Evolutionary conservation across 2,888 invertebrate species (phyloP).

Genomic region (Eupithecia subfuscata): DNA sequence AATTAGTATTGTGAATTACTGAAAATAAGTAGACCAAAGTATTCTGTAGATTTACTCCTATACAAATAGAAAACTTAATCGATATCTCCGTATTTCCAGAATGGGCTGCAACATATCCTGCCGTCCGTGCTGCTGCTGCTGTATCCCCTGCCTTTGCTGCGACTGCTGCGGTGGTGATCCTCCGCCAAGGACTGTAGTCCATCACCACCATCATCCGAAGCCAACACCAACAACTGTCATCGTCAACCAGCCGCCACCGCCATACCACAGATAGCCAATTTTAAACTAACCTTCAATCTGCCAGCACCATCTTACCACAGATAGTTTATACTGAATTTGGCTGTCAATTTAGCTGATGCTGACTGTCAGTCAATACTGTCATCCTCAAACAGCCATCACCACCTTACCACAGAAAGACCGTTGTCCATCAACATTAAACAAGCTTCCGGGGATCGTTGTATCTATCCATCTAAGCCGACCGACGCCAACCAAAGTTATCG

Average conservation of each 20-base stretch:
- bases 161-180: conserved; percentile 66
- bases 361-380: no score
- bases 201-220: conserved; percentile 53
- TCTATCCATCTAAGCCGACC: no score
- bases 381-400: neutral
- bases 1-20: neutral
- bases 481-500: neutral
- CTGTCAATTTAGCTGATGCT: no score
- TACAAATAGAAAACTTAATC: neutral
- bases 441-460: no score
- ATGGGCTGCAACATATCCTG: conserved; percentile 78
- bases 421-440: no score
- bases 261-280: conserved; percentile 25
- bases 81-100: conserved; percentile 53
- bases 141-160: conserved; percentile 73
- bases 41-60: neutral
- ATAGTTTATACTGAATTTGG: no score
- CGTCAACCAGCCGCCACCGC: conserved; percentile 52
- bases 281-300: neutral
- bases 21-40: neutral
- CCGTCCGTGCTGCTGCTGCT: conserved; percentile 77
- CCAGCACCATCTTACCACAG: neutral
- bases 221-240: conserved; percentile 40
- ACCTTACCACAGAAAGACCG: neutral
- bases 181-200: conserved; percentile 58